These are phyloP conservation scores for Apocheima hispidaria DNA, from an alignment of 2,888 invertebrate species.

Conservation along the genomic window DNA sequence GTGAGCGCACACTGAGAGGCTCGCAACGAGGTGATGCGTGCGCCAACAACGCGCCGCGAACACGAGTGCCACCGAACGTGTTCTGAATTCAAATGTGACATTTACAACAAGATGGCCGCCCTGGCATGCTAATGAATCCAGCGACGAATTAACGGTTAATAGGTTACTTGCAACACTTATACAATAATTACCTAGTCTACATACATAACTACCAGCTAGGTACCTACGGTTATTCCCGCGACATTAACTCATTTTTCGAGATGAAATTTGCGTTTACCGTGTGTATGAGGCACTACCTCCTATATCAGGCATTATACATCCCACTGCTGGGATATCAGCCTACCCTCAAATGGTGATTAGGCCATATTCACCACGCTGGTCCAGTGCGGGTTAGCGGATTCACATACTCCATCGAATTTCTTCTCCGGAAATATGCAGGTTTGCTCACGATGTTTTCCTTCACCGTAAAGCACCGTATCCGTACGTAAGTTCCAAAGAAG, in stretches of 20 bases:
- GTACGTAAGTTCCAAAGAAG: no score
- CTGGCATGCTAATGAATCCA: slow-evolving; percentile 61
- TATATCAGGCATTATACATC: no score
- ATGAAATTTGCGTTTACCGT: neutral
- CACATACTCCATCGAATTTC: no score
- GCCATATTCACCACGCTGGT: no score
- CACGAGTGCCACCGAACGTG: slow-evolving; percentile 61
- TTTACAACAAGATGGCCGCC: slow-evolving; percentile 61
- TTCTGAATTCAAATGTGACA: slow-evolving; percentile 70
- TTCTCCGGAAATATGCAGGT: no score
- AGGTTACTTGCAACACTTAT: slow-evolving; percentile 40
- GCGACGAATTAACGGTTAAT: slow-evolving; percentile 59
- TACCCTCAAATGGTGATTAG: no score
- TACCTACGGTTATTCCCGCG: neutral
- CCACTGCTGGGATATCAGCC: no score
- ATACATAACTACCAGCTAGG: neutral
- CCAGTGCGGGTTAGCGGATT: no score
- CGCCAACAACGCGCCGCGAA: slow-evolving; percentile 42
- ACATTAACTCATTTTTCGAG: neutral
- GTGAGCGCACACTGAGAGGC: slow-evolving; percentile 34
- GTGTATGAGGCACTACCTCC: no score
- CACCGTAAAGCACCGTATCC: no score
- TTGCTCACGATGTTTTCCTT: no score
- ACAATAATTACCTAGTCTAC: slow-evolving; percentile 4
- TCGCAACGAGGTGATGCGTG: slow-evolving; percentile 40